phyloP scores from a whole-genome alignment of 2,113 vertebrate genomes.

The Actenoides hombroni region DNA sequence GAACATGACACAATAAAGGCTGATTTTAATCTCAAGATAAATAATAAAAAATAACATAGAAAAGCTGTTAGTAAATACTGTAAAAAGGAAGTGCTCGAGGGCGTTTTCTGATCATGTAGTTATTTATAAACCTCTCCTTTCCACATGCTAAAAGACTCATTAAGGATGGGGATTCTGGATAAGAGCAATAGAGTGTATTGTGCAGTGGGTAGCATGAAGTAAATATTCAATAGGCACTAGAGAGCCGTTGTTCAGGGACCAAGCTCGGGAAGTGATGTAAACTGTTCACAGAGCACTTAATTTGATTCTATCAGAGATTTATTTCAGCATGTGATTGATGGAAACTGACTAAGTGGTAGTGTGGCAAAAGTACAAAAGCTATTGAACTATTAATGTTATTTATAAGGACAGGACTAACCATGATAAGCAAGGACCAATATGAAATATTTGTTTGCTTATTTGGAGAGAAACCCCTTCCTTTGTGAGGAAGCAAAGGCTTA shows the following conservation, averaged over 20 bases:
- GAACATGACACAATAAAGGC: constrained; percentile 61
- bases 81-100: constrained; percentile 48
- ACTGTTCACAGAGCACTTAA: constrained; percentile 55
- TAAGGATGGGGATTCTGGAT: constrained; percentile 22
- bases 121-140: constrained; percentile 58
- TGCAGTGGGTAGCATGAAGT: constrained; percentile 20
- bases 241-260: constrained; percentile 26
- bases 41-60: constrained; percentile 65
- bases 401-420: constrained; percentile 41
- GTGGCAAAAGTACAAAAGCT: constrained; percentile 70
- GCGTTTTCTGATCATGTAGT: constrained; percentile 29
- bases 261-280: constrained; percentile 44
- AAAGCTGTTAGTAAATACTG: constrained; percentile 68
- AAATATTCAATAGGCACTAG: constrained; percentile 52
- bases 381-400: constrained; percentile 67
- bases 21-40: constrained; percentile 63
- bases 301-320: constrained; percentile 62
- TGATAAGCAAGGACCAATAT: constrained; percentile 35
- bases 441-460: constrained; percentile 35
- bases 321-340: constrained; percentile 62
- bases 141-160: constrained; percentile 38
- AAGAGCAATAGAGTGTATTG: constrained; percentile 6
- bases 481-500: not conserved
- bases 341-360: constrained; percentile 62
- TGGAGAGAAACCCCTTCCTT: not conserved